Percentiles rank a stretch among this genome's conserved stretches.
Evolutionary conservation across 1,140 invertebrate species (phyloP).

Genomic region (Heliothis virescens): DNA sequence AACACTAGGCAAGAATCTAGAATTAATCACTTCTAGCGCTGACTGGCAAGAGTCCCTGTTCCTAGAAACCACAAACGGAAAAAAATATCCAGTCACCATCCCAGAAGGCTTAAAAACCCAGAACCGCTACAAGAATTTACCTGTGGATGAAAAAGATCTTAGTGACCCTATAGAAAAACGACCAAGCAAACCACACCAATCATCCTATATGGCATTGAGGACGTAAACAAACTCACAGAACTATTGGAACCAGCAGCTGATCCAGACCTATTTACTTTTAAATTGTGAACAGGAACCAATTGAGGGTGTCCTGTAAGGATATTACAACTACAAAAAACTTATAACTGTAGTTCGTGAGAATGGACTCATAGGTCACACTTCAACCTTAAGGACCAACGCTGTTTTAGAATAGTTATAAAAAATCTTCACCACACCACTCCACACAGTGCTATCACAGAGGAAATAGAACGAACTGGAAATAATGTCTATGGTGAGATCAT

Average conservation of each 20-base stretch:
- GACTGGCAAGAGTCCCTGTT: background rate
- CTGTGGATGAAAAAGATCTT: background rate
- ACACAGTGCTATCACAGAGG: constrained; percentile 16
- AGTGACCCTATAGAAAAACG: constrained; percentile 17
- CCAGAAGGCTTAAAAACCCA: background rate
- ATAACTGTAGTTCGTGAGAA: background rate
- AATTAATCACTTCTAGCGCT: background rate
- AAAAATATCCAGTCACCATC: background rate
- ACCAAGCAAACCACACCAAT: constrained; percentile 38
- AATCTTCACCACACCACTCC: constrained; percentile 32
- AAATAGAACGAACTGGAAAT: constrained; percentile 31
- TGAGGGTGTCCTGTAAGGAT: background rate
- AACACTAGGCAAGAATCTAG: background rate
- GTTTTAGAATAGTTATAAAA: constrained; percentile 29
- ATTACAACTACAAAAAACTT: constrained; percentile 19
- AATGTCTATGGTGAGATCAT: constrained; percentile 25
- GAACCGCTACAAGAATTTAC: constrained; percentile 1
- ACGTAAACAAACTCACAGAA: too few relatives aligned
- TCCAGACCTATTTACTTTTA: background rate
- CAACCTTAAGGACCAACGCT: constrained; percentile 24
- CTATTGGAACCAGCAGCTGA: constrained; percentile 35
- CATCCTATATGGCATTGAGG: too few relatives aligned
- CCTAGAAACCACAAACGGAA: background rate
- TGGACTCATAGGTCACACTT: constrained; percentile 35
- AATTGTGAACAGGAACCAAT: constrained; percentile 40